A percentile compares a stretch with the other conserved stretches of the same genome.
phyloP scores from a whole-genome alignment of 2,888 invertebrate genomes.

The Ischnura elegans region DNA sequence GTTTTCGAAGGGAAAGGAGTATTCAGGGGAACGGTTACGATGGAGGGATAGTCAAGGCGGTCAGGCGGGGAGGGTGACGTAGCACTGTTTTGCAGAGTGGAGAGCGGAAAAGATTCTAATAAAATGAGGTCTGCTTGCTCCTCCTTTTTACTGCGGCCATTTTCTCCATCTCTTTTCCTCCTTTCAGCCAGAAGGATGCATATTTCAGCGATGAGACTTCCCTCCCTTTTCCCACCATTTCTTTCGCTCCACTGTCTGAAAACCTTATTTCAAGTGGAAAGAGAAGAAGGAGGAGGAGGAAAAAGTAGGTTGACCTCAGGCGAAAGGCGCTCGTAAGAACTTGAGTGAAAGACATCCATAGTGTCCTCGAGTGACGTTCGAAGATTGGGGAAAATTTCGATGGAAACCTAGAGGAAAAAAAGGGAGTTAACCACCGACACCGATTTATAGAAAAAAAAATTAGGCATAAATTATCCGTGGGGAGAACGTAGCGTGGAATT shows the following conservation, averaged over 20 bases:
- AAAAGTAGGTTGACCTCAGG: not conserved
- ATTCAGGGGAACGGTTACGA: not conserved
- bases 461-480: too few relatives aligned
- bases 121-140: not conserved
- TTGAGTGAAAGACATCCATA: not conserved
- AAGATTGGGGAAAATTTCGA: not conserved
- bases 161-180: not conserved
- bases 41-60: not conserved
- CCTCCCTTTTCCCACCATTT: too few relatives aligned
- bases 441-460: too few relatives aligned
- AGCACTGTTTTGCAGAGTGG: slow-evolving; percentile 10
- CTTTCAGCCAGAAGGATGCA: not conserved
- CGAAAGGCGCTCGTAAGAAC: not conserved
- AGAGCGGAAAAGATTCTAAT: slow-evolving; percentile 31
- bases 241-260: not conserved
- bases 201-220: not conserved
- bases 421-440: too few relatives aligned
- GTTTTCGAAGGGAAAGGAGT: not conserved
- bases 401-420: not conserved
- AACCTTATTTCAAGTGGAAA: slow-evolving; percentile 10
- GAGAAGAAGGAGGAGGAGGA: not conserved
- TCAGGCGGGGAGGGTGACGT: not conserved
- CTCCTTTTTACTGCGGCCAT: not conserved
- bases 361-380: not conserved
- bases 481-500: too few relatives aligned